Percentiles rank a stretch among this genome's conserved stretches.
Evolutionary conservation across 1,140 invertebrate genomes (phyloP).

Genomic region (Venturia canescens): DNA sequence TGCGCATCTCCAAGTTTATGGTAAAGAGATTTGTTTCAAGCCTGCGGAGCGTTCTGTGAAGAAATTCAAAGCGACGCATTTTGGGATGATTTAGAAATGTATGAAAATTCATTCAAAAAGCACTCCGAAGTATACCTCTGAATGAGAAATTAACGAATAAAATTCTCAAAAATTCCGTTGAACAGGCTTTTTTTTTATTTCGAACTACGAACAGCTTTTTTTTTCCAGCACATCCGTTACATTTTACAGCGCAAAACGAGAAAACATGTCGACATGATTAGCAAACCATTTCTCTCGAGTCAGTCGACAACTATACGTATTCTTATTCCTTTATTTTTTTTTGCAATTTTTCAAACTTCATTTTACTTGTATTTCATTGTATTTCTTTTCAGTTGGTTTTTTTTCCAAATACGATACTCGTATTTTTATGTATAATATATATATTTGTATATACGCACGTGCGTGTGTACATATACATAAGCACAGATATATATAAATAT

Average conservation of each 20-base stretch:
- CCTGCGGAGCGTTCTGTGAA: conserved; percentile 83
- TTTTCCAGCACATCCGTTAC: conserved; percentile 55
- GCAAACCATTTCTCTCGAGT: conserved; percentile 49
- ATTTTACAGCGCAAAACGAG: conserved; percentile 60
- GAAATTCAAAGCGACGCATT: conserved; percentile 81
- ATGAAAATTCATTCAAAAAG: conserved; percentile 37
- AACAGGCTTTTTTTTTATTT: conserved; percentile 63
- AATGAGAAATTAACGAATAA: conserved; percentile 32
- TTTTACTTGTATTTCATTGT: conserved; percentile 52
- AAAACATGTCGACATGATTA: conserved; percentile 47
- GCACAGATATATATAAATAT: no score
- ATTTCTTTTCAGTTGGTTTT: conserved; percentile 46
- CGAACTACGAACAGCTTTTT: conserved; percentile 54
- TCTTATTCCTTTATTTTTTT: not conserved
- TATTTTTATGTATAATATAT: conserved; percentile 61
- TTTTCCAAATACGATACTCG: conserved; percentile 50
- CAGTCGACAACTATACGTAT: conserved; percentile 36
- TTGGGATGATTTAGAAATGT: conserved; percentile 73
- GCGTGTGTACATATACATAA: no score
- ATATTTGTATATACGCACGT: conserved; percentile 37
- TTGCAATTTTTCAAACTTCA: conserved; percentile 46
- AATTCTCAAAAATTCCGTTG: conserved; percentile 52
- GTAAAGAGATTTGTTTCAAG: conserved; percentile 82
- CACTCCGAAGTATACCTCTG: not conserved
- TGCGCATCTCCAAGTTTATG: conserved; percentile 81